Percentiles rank a stretch among this genome's conserved stretches.
These are phyloP conservation scores for Pelecanoides urinatrix DNA, from an alignment of 2,113 vertebrate genomes.

Conservation along the genomic window DNA sequence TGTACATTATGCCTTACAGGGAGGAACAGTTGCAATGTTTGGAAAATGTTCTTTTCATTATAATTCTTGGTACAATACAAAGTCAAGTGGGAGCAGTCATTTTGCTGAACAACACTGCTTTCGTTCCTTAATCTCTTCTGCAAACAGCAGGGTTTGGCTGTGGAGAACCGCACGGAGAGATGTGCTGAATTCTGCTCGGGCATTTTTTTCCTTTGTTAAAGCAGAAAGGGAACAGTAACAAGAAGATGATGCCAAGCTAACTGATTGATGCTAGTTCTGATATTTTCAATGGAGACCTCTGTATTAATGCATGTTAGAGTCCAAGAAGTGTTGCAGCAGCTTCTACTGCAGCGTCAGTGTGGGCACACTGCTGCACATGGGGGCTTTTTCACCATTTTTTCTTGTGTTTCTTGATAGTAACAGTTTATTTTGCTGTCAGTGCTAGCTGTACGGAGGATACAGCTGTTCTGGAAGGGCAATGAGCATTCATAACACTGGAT, in stretches of 20 bases:
- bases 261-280: background rate
- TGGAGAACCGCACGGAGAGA: background rate
- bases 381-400: accelerated
- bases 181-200: background rate
- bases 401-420: background rate
- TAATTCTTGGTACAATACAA: background rate
- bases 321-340: background rate
- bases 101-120: background rate
- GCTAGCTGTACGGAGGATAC: background rate
- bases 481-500: background rate
- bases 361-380: background rate
- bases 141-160: background rate
- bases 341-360: background rate
- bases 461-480: background rate
- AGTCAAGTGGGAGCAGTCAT: background rate
- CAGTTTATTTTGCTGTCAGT: background rate
- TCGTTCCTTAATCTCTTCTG: background rate
- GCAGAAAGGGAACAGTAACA: background rate
- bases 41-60: background rate
- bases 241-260: background rate
- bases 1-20: background rate
- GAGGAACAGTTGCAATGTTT: background rate
- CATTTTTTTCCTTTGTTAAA: background rate
- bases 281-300: background rate
- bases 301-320: background rate